Percentiles rank a stretch among this genome's conserved stretches.
Evolutionary conservation across 2,113 vertebrate genomes (phyloP).

Genomic region (Bos javanicus): DNA sequence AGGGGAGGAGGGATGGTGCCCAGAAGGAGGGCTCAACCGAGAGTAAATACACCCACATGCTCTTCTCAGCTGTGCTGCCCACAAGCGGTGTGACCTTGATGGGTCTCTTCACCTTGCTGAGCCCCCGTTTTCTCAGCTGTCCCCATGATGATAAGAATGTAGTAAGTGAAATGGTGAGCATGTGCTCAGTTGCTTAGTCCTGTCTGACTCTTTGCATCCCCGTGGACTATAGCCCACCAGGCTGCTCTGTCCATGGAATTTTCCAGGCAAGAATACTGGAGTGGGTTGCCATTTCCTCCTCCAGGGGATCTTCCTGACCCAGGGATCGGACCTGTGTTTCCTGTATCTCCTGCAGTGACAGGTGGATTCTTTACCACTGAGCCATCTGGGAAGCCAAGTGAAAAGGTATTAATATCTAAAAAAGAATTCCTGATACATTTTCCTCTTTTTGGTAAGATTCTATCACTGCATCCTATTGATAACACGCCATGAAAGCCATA

Average conservation of each 20-base stretch:
- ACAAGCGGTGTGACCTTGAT: not conserved
- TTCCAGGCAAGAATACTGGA: not conserved
- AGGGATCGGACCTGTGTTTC: not conserved
- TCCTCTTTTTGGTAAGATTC: not conserved
- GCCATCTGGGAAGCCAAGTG: not conserved
- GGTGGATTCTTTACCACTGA: not conserved
- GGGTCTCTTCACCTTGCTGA: not conserved
- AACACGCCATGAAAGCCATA: not conserved
- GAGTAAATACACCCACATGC: not conserved
- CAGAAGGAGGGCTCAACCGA: not conserved
- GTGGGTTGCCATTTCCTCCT: not conserved
- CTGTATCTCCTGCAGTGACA: not conserved
- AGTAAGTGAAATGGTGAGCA: not conserved
- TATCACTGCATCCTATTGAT: not conserved
- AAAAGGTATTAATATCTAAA: not conserved
- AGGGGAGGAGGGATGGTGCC: not conserved
- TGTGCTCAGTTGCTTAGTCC: not conserved
- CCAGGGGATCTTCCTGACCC: not conserved
- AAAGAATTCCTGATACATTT: not conserved
- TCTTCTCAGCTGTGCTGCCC: not conserved
- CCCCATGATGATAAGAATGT: not conserved
- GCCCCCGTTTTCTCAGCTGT: not conserved
- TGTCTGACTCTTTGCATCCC: not conserved
- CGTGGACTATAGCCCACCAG: not conserved
- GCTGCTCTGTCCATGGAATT: not conserved